Evolutionary conservation across 2,797 vertebrate genomes (phyloP), one percentile per base, ranked within the genome.

Genomic region (Catamblyrhynchus diadema): DNA sequence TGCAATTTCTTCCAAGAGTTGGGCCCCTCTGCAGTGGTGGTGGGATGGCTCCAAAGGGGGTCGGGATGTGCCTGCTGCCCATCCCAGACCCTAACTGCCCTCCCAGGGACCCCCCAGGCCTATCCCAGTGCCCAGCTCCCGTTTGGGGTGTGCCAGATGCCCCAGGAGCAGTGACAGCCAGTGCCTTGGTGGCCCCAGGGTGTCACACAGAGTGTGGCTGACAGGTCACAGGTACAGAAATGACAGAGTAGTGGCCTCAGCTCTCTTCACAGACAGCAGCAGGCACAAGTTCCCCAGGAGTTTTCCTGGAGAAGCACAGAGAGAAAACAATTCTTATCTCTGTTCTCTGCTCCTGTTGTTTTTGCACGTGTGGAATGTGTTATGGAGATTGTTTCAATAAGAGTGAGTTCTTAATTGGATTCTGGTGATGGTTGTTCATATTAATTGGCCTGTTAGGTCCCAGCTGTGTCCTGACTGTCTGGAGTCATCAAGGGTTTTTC

Each of bases 141-240:
- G 1, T 33, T 2, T 5, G 12, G 71, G 41, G 24, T 8, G 39
- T 3, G 1, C 10, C n/a, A 37, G 47, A 2, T 18, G 33, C n/a
- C 30, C 73, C 0, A 0, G 19, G 33, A 39, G 56, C 2, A 1
- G 39, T 2, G 17, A 1, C 0, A 2, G 28, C 6, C 50, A 9
- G n/a, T 3, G 17, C 5, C 60, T 20, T 3, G 3, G 44, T 18
- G 75, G 18, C 10, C 39, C 5, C 33, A 16, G 74, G 28, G 10
- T 2, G 15, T 41, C 41, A 37, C 41, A 42, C 2, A 3, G 82
- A 25, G 22, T 5, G 35, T 1, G 17, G 33, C 60, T 62, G 44
- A 3, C 8, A 10, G n/a, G 39, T 22, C 59, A 7, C n/a, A 32
- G 69, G 35, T 4, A 9, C 14, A 62, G 47, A 24, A 61, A 10